Base-by-base conservation (phyloP, 1,140 invertebrate genomes). In the Plodia interpunctella region DNA sequence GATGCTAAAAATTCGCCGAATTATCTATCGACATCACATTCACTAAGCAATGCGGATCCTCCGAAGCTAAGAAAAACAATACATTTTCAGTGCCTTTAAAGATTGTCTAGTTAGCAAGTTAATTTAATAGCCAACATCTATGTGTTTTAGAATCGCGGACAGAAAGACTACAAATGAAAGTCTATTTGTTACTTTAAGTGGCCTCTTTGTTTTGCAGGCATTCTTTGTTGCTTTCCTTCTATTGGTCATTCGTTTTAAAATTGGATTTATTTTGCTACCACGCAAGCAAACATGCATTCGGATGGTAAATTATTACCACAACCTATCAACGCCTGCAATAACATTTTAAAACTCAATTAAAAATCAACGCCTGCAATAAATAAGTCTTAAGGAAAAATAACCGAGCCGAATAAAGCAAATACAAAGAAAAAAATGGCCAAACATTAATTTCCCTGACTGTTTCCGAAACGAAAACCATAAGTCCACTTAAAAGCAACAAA, bases 401-500 rank as follows among this genome's bases (percentile, higher is more conserved):
- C n/a, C n/a, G 2, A 44, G 13, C n/a, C 1, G 38, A 44, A 44
- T 15, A 44, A 44, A 44, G 13, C 38, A 44, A 44, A 44, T 15
- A 15, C 8, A 44, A 44, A 44, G 15, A 44, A n/a, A 44, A 44
- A 44, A 44, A 44, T 44, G 13, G 10, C 13, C 38, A 6, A 44
- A 44, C 38, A 44, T 44, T 15, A 44, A n/a, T 44, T 15, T 44
- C n/a, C 38, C 38, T 17, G 38, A 44, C 38, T 44, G 38, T 44
- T 44, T 44, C 38, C 38, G 38, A 44, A 44, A 17, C 38, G 38
- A 44, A 44, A 44, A 15, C 13, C 38, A 44, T 44, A 44, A 44
- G 2, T 44, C 38, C 38, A 44, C 38, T 44, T 44, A 44, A 44
- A 44, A 44, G 38, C 38, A 15, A 44, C 38, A 44, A 44, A 44